Percentiles rank a stretch among this genome's conserved stretches.
Evolutionary conservation across 2,888 invertebrate genomes (phyloP).

Genomic region (Dynastes hyllus): DNA sequence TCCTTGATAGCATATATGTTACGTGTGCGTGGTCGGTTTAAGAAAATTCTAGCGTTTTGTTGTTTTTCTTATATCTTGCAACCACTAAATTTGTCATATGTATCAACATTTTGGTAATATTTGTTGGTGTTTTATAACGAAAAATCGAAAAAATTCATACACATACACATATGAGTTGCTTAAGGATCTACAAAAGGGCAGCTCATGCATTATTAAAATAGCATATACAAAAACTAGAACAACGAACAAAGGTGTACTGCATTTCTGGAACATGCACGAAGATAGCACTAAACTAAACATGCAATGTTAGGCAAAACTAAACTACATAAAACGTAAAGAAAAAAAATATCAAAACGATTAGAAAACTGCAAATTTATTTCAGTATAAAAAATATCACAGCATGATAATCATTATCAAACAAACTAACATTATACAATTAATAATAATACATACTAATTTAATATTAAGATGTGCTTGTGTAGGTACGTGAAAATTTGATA

Average conservation of each 20-base stretch:
- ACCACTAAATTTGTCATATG: too few relatives aligned
- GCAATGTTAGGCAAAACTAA: constrained; percentile 48
- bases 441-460: constrained; percentile 48
- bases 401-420: constrained; percentile 52
- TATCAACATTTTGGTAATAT: too few relatives aligned
- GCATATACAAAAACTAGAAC: not conserved
- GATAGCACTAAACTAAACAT: constrained; percentile 52
- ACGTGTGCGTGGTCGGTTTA: too few relatives aligned
- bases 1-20: too few relatives aligned
- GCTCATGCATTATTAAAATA: not conserved
- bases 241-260: not conserved
- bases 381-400: constrained; percentile 65
- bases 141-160: too few relatives aligned
- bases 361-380: constrained; percentile 65
- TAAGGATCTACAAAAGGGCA: too few relatives aligned
- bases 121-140: too few relatives aligned
- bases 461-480: constrained; percentile 32
- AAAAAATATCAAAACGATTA: constrained; percentile 61
- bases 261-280: constrained; percentile 10
- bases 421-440: constrained; percentile 41
- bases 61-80: too few relatives aligned
- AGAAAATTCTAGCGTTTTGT: too few relatives aligned
- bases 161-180: too few relatives aligned
- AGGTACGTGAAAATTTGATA: constrained; percentile 4
- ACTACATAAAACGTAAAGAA: constrained; percentile 45